Base-by-base conservation (phyloP, 2,888 invertebrate genomes). In the Eretmocerus hayati region DNA sequence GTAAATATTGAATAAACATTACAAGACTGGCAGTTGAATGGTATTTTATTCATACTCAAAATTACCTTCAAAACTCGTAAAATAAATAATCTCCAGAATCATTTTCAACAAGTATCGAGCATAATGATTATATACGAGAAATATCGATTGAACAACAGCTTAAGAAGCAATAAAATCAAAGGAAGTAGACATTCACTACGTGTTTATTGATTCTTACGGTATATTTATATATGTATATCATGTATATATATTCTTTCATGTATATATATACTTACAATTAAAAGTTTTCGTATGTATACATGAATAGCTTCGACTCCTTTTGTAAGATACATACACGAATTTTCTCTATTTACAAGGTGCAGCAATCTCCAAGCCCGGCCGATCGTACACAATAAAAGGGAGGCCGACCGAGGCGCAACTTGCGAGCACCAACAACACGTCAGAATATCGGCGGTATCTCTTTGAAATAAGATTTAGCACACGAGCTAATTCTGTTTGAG, bases 401-500 rank as follows among this genome's bases (percentile, higher is more conserved):
- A 33, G 15, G 39, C 8, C 23, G 13, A 39, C 15, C n/a, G 31
- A 42, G 20, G 26, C 42, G 26, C 19, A 30, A 46, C 26, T 11
- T 45, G n/a, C 18, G 26, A 53, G 45, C 53, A 53, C 50, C 50
- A 50, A 51, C 43, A 54, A 54, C 51, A 52, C 51, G 44, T 49
- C 51, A 44, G 18, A 39, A 58, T 50, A 54, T 60, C 58, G 61
- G 63, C 63, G 59, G 63, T 58, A 54, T 56, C 57, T 59, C 60
- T 59, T 58, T 58, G n/a, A n/a, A n/a, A 60, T 58, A 60, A 57
- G 54, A 56, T 47, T 23, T 13, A 16, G 39, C 21, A 31, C 11
- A 22, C 15, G 15, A 22, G 35, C 59, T 62, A 69, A 54, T 64
- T 69, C 55, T 67, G 66, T 55, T 67, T 71, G 49, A 71, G 63